Evolutionary conservation across 2,888 invertebrate genomes (phyloP), one percentile per base, ranked within the genome.

Genomic region (Amorpha juglandis): DNA sequence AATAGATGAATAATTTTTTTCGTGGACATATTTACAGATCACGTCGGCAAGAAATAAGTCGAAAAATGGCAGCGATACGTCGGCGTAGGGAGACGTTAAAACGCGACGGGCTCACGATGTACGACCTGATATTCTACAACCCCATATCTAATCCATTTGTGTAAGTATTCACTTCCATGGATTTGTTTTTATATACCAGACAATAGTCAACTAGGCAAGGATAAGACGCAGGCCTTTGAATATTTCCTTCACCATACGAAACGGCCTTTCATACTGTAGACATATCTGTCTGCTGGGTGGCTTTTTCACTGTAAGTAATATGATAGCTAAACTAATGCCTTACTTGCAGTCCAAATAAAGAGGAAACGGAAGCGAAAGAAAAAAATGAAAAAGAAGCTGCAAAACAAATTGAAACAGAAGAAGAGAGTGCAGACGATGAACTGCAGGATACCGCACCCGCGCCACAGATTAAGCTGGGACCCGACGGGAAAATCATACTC

Each of bases 101-200:
- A 64, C 82, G 87, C 0, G 95, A 96, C 67, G 94, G 95, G 0
- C 94, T 98, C 73, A 98, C 97, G 58, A 98, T 99, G 98, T 96
- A 97, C 74, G 98, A 98, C 89, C 95, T 98, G 64, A 98, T 98
- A 78, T 98, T 96, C 90, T 98, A 97, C 89, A 98, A 98, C 91
- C 98, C 98, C 6, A 86, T 93, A 0, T 94, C 95, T 12, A 97
- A 97, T 88, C 97, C 97, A 4, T 96, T 97, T 94, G 94, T 94
- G 94, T 95, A 81, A 94, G 94, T 92, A 42, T 64, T 51, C 14
- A 47, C 9, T 53, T 7, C 9, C 0, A 35, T 62, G 21, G 42
- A 64, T 12, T 27, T n/a, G 48, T 12, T n/a, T 48, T 33, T 63
- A 1, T 9, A 8, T 0, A 27, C 2, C 4, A 27, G 27, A 27